These are phyloP conservation scores for Heliothis peltigera DNA, from an alignment of 2,888 invertebrate genomes.

Conservation along the genomic window DNA sequence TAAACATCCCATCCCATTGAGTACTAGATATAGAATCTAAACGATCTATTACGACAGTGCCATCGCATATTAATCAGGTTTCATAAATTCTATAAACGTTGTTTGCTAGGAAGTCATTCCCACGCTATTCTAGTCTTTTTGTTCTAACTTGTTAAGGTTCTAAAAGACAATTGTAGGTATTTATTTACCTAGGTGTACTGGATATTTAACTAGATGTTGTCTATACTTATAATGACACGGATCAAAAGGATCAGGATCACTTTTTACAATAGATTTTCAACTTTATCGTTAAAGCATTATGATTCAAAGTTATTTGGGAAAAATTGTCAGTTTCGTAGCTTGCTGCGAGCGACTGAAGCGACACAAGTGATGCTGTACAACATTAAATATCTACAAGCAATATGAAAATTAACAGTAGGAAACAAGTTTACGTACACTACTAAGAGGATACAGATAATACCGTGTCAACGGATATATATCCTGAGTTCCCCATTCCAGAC, in stretches of 20 bases:
- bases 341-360: too few species aligned
- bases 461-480: conserved; percentile 15
- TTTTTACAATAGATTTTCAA: too few species aligned
- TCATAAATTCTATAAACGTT: conserved; percentile 30
- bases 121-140: conserved; percentile 53
- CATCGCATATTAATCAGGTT: conserved; percentile 50
- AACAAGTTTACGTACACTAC: not conserved
- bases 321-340: too few species aligned
- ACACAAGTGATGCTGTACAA: too few species aligned
- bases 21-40: conserved; percentile 25
- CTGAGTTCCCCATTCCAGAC: conserved; percentile 1
- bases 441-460: not conserved
- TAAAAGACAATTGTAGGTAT: conserved; percentile 3
- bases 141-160: conserved; percentile 17
- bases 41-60: conserved; percentile 30
- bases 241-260: too few species aligned
- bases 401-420: too few species aligned
- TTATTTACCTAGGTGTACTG: conserved; percentile 3
- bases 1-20: conserved; percentile 8
- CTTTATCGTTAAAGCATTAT: too few species aligned
- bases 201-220: too few species aligned
- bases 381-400: too few species aligned
- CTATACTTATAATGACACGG: not conserved
- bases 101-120: conserved; percentile 45
- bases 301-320: too few species aligned